Conservation (phyloP, 2,888 invertebrate genomes). For the Alloplasta piceator region DNA sequence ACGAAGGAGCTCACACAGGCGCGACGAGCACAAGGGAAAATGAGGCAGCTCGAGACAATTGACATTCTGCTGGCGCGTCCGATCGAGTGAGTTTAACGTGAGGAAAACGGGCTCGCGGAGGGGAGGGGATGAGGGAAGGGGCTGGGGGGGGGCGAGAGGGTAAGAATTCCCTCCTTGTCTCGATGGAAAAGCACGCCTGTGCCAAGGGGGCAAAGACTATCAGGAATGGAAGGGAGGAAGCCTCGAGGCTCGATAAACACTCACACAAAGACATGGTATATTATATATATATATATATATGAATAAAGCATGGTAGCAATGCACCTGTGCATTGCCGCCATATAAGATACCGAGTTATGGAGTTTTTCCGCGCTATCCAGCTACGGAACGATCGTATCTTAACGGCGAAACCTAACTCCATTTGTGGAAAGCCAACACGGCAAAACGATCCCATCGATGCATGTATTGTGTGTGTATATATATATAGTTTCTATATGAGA, state of each 20-base stretch:
- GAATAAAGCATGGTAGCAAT: constrained; percentile 61
- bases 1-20: constrained; percentile 29
- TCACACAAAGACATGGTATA: background rate
- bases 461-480: constrained; percentile 25
- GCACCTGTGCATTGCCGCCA: constrained; percentile 83
- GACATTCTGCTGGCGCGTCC: constrained; percentile 78
- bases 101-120: constrained; percentile 51
- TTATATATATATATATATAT: constrained; percentile 8
- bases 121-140: constrained; percentile 27
- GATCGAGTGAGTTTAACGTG: constrained; percentile 64
- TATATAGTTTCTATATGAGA: constrained; percentile 27
- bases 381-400: constrained; percentile 79
- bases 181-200: constrained; percentile 62
- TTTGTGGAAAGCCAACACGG: constrained; percentile 79
- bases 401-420: constrained; percentile 81
- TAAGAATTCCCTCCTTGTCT: constrained; percentile 51
- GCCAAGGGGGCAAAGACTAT: constrained; percentile 69
- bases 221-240: constrained; percentile 58
- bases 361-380: constrained; percentile 78
- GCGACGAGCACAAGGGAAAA: constrained; percentile 53
- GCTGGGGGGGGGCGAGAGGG: constrained; percentile 19
- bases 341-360: constrained; percentile 82
- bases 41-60: constrained; percentile 75
- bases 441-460: constrained; percentile 64
- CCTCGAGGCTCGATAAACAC: constrained; percentile 47